Conservation (phyloP, 2,888 invertebrate species). For the Hemistola chrysoprasaria region DNA sequence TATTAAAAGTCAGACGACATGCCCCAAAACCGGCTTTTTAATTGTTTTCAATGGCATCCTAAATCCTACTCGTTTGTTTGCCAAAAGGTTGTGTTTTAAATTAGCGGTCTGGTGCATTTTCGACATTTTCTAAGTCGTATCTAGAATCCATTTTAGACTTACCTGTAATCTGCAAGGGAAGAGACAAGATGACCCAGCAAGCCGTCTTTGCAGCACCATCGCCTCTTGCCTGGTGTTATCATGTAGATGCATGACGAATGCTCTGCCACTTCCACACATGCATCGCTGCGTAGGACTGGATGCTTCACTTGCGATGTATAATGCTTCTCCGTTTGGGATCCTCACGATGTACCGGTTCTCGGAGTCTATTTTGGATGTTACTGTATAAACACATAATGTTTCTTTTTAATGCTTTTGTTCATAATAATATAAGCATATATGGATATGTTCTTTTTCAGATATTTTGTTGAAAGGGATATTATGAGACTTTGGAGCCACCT, state of each 20-base stretch:
- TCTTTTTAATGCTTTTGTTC: too few relatives aligned
- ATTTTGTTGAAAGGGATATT: too few relatives aligned
- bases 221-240: constrained; percentile 93
- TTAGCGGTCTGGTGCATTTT: too few relatives aligned
- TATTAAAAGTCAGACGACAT: too few relatives aligned
- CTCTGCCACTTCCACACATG: constrained; percentile 87
- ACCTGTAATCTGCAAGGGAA: constrained; percentile 89
- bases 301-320: constrained; percentile 88
- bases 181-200: constrained; percentile 87
- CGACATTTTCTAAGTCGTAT: too few relatives aligned
- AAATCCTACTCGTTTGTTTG: too few relatives aligned
- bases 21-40: too few relatives aligned
- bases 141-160: constrained; percentile 2
- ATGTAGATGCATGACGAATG: constrained; percentile 89
- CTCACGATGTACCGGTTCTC: constrained; percentile 88
- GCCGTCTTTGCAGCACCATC: constrained; percentile 86
- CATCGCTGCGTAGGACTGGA: constrained; percentile 84
- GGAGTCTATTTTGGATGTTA: constrained; percentile 83
- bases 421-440: too few relatives aligned
- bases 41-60: too few relatives aligned
- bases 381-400: constrained; percentile 69
- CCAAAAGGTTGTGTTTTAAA: too few relatives aligned
- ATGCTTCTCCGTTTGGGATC: constrained; percentile 87
- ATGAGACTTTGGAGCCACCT: too few relatives aligned
- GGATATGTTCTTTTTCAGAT: too few relatives aligned